These are phyloP conservation scores for Stictocephala bisonia DNA, from an alignment of 2,888 invertebrate genomes.

Conservation along the genomic window DNA sequence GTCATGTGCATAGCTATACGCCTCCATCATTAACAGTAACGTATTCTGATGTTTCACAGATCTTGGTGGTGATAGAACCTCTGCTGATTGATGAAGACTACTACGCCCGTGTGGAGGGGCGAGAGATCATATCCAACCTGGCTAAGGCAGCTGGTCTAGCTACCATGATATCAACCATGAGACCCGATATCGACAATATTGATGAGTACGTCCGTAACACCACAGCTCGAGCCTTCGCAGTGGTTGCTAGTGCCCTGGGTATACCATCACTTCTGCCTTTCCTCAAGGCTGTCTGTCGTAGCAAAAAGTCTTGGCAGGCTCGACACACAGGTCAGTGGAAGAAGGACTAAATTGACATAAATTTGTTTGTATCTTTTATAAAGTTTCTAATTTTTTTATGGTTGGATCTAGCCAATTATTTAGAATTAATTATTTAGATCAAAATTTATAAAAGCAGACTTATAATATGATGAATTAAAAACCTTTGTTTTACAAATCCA, in stretches of 20 bases:
- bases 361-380: too few relatives aligned
- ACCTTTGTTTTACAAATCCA: too few relatives aligned
- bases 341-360: too few relatives aligned
- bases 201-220: constrained; percentile 99
- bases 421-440: too few relatives aligned
- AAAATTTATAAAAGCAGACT: too few relatives aligned
- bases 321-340: constrained; percentile 62
- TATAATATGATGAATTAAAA: too few relatives aligned
- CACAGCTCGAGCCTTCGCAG: constrained; percentile 99
- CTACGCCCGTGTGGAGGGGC: constrained; percentile 98
- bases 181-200: constrained; percentile 99
- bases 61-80: constrained; percentile 98
- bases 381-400: too few relatives aligned
- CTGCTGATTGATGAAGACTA: constrained; percentile 99
- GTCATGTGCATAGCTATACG: too few relatives aligned
- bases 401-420: too few relatives aligned
- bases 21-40: too few relatives aligned
- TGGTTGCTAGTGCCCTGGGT: constrained; percentile 98
- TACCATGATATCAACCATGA: constrained; percentile 99
- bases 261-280: constrained; percentile 98
- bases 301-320: constrained; percentile 99
- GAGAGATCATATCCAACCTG: constrained; percentile 98
- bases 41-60: constrained; percentile 67
- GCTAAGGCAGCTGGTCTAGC: constrained; percentile 99
- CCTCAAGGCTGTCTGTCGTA: constrained; percentile 98